Percentiles rank a stretch among this genome's conserved stretches.
Conservation (phyloP, 2,797 vertebrate genomes). For the Adrianichthys oophorus region DNA sequence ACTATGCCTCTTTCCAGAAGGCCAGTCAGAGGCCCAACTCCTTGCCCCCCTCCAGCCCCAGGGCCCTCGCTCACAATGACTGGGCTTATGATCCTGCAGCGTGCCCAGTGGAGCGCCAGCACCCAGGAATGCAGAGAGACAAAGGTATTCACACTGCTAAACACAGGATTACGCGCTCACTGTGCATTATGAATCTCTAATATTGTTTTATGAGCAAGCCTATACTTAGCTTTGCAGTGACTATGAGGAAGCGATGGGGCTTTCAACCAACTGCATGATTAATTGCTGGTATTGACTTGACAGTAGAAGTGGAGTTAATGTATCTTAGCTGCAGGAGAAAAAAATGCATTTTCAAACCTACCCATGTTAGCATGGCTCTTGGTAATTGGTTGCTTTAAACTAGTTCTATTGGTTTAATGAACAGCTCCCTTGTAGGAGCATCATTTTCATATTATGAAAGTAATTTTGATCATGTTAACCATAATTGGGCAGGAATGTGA, state of each 20-base stretch:
- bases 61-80: constrained; percentile 74
- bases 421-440: neutral
- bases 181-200: constrained; percentile 17
- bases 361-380: neutral
- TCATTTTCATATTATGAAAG: constrained; percentile 3
- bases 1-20: constrained; percentile 65
- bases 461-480: neutral
- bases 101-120: constrained; percentile 66
- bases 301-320: constrained; percentile 7
- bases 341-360: constrained; percentile 4
- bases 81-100: constrained; percentile 68
- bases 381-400: constrained; percentile 5
- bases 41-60: constrained; percentile 74
- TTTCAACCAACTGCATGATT: constrained; percentile 20
- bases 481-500: neutral
- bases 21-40: constrained; percentile 73
- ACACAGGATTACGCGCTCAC: constrained; percentile 24
- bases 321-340: constrained; percentile 8
- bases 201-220: constrained; percentile 35
- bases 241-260: constrained; percentile 12
- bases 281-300: constrained; percentile 31
- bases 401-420: constrained; percentile 13
- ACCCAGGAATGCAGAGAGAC: constrained; percentile 70
- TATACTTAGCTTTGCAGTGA: constrained; percentile 9
- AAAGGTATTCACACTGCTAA: constrained; percentile 70